phyloP scores from a whole-genome alignment of 2,888 invertebrate genomes.

The Metalampra italica region DNA sequence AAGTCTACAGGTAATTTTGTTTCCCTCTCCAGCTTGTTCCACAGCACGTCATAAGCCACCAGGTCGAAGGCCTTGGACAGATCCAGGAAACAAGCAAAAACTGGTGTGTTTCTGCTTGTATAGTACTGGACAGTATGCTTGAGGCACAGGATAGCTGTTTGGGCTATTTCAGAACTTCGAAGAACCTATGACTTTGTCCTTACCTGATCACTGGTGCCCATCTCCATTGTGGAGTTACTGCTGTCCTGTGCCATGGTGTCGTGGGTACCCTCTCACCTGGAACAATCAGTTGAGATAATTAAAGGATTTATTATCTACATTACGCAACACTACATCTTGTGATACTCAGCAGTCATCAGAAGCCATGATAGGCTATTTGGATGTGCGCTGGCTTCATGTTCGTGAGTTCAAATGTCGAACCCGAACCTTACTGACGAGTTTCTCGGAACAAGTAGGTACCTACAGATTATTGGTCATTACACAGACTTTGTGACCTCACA shows the following conservation, averaged over 20 bases:
- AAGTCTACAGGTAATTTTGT: slow-evolving; percentile 5
- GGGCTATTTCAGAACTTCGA: too few relatives aligned
- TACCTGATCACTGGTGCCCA: slow-evolving; percentile 74
- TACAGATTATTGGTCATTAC: too few relatives aligned
- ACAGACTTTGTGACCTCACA: too few relatives aligned
- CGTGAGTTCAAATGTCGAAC: too few relatives aligned
- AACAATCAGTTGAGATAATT: slow-evolving; percentile 17
- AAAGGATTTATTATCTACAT: background rate
- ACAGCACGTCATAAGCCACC: background rate
- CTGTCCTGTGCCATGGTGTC: slow-evolving; percentile 64
- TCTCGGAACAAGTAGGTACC: too few relatives aligned
- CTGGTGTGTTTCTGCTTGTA: slow-evolving; percentile 1
- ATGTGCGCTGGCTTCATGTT: too few relatives aligned
- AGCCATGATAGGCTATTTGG: too few relatives aligned
- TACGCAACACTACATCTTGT: too few relatives aligned
- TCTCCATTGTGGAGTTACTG: slow-evolving; percentile 75
- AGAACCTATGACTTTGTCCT: background rate
- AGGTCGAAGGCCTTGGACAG: slow-evolving; percentile 3
- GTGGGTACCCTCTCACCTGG: slow-evolving; percentile 33
- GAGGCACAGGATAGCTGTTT: too few relatives aligned
- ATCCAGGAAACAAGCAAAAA: slow-evolving; percentile 4
- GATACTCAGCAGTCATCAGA: too few relatives aligned
- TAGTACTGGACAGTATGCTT: background rate
- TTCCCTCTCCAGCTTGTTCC: background rate
- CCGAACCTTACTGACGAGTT: too few relatives aligned